Percentiles rank a stretch among this genome's conserved stretches.
Conservation (phyloP, 2,888 invertebrate species). For the Leucania comma region DNA sequence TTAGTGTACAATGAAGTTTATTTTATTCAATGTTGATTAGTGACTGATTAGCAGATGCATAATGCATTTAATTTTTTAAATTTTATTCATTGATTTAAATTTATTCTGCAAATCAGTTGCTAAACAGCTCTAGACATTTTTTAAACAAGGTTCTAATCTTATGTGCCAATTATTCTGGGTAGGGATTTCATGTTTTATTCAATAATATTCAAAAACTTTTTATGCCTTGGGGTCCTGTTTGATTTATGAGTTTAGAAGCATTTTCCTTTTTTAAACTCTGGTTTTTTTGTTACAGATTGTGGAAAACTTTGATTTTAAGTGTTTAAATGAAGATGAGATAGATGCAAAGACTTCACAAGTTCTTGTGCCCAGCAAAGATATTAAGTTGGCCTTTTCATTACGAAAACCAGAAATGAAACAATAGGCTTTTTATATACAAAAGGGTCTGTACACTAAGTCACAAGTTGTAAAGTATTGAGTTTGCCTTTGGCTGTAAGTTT, state of each 20-base stretch:
- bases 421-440: not conserved
- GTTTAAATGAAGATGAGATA: constrained; percentile 84
- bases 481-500: not conserved
- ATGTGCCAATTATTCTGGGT: constrained; percentile 11
- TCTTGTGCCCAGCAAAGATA: constrained; percentile 89
- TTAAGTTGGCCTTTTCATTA: constrained; percentile 78
- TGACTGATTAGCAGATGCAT: too few species aligned
- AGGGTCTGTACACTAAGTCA: not conserved
- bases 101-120: too few species aligned
- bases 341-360: constrained; percentile 90
- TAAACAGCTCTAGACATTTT: not conserved
- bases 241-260: not conserved
- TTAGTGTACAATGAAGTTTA: too few species aligned
- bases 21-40: too few species aligned
- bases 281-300: constrained; percentile 82
- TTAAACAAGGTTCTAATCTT: not conserved
- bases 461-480: constrained; percentile 10
- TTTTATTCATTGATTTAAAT: too few species aligned
- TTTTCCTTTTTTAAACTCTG: not conserved
- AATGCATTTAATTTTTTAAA: too few species aligned
- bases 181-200: constrained; percentile 32
- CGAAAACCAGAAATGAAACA: constrained; percentile 51
- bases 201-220: not conserved
- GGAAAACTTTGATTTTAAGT: constrained; percentile 88
- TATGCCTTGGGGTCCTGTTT: constrained; percentile 1